These are phyloP conservation scores for Zaprionus tsacasi DNA, from an alignment of 1,140 invertebrate species.

Conservation along the genomic window DNA sequence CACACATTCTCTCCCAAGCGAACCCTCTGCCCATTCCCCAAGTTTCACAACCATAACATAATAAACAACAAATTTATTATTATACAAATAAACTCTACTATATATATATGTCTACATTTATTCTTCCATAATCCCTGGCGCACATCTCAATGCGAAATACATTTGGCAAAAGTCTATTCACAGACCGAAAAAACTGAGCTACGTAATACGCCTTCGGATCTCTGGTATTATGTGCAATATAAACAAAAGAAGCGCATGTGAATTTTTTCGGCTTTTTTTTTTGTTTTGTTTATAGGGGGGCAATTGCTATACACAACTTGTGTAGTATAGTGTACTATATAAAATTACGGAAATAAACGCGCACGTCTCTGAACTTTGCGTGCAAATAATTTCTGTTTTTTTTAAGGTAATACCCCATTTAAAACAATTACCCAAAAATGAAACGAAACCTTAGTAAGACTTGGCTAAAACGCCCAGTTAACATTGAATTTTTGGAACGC, in stretches of 20 bases:
- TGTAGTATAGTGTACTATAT: slow-evolving; percentile 25
- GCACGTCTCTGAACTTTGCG: slow-evolving; percentile 44
- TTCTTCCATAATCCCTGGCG: slow-evolving; percentile 9
- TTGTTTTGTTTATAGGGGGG: slow-evolving; percentile 28
- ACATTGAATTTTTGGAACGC: slow-evolving; percentile 16
- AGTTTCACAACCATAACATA: background rate
- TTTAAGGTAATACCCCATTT: slow-evolving; percentile 10
- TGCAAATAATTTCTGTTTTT: slow-evolving; percentile 29
- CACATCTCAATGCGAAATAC: background rate
- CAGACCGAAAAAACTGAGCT: slow-evolving; percentile 8
- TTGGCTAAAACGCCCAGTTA: slow-evolving; percentile 32
- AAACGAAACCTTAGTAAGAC: background rate
- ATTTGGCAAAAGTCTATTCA: slow-evolving; percentile 23
- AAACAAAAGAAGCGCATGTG: slow-evolving; percentile 49
- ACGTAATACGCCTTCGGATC: slow-evolving; percentile 20
- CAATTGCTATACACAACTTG: slow-evolving; percentile 28
- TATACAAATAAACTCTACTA: slow-evolving; percentile 1
- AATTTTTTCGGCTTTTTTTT: slow-evolving; percentile 28
- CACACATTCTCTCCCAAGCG: background rate
- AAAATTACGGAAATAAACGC: slow-evolving; percentile 45
- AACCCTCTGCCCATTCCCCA: background rate
- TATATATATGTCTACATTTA: background rate
- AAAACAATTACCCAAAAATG: slow-evolving; percentile 29
- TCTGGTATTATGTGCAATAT: slow-evolving; percentile 25
- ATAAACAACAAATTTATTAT: slow-evolving; percentile 6